Conservation (phyloP, 37 sponge, comb jelly and placozoan species). For the Trichoplax adhaerens region DNA sequence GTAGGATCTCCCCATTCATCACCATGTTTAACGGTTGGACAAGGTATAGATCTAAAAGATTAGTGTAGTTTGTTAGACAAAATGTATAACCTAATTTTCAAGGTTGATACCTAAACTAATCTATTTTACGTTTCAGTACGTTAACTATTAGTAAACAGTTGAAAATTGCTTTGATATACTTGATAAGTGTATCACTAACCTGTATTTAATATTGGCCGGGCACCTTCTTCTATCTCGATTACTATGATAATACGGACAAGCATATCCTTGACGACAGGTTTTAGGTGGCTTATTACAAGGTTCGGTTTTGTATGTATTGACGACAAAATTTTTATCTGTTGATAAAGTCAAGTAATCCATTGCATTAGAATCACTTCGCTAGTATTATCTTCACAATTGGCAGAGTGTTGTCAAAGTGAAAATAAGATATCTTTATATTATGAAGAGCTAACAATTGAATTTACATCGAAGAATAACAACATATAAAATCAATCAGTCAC, state of each 20-base stretch:
- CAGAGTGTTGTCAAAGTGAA: not conserved
- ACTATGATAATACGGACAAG: conserved; percentile 95
- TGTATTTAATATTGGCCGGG: conserved; percentile 65
- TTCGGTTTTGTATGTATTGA: conserved; percentile 94
- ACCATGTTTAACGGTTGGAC: conserved; percentile 84
- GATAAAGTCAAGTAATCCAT: not conserved
- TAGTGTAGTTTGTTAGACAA: not conserved
- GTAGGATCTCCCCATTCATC: conserved; percentile 96
- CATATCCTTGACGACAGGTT: conserved; percentile 92
- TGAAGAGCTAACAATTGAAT: not conserved
- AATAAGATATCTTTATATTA: not conserved
- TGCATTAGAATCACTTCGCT: not conserved
- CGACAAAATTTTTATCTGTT: conserved; percentile 79
- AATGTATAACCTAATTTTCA: too few species aligned
- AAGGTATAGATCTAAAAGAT: conserved; percentile 78
- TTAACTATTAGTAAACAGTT: not conserved
- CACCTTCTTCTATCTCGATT: conserved; percentile 80
- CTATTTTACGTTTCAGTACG: too few species aligned
- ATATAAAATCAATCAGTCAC: not conserved
- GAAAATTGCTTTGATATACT: not conserved
- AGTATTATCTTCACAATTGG: not conserved
- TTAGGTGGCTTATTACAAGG: conserved; percentile 81
- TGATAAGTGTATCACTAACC: conserved; percentile 15
- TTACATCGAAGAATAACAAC: not conserved
- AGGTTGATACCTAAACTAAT: too few species aligned